phyloP scores from a whole-genome alignment of 2,888 invertebrate species.

The Allolobophora icterica region DNA sequence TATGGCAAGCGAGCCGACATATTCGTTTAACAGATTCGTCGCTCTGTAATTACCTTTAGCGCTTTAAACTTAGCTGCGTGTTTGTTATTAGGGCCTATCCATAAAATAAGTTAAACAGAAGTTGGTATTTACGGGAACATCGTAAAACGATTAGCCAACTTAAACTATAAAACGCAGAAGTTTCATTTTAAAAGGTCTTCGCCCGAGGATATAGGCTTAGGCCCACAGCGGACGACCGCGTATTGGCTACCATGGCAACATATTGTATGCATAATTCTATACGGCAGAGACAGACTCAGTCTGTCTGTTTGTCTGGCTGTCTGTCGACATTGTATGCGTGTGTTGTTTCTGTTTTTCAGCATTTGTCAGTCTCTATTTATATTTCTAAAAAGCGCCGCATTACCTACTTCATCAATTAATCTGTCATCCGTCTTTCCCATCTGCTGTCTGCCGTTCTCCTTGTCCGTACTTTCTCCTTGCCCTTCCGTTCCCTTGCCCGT shows the following conservation, averaged over 20 bases:
- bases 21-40: too few relatives aligned
- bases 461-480: neutral
- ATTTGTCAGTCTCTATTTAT: neutral
- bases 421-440: neutral
- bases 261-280: neutral
- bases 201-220: neutral
- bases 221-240: neutral
- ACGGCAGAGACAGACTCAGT: too few relatives aligned
- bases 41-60: too few relatives aligned
- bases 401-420: too few relatives aligned
- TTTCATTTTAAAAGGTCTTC: neutral
- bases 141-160: neutral
- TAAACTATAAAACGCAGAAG: neutral
- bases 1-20: neutral
- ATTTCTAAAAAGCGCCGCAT: neutral
- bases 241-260: neutral
- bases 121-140: neutral
- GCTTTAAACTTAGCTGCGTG: neutral
- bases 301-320: neutral
- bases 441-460: neutral
- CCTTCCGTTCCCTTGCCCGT: too few relatives aligned
- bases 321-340: too few relatives aligned
- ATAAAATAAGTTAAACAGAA: neutral
- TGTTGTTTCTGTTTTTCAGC: neutral
- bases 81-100: neutral